Evolutionary conservation across 2,113 vertebrate species (phyloP).

Genomic region (Myxocyprinus asiaticus): DNA sequence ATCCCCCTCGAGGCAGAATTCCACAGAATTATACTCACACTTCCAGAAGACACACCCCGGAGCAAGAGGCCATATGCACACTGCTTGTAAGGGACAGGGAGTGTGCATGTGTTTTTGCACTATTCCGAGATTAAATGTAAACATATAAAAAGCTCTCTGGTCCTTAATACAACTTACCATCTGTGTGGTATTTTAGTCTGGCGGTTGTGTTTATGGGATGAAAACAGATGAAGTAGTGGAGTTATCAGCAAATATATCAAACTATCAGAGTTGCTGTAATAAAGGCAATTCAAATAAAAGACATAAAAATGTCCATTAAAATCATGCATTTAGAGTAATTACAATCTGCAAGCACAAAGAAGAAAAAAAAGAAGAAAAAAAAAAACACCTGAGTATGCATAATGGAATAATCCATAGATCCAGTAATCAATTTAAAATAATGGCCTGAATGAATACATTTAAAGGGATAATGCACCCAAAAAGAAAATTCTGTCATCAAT

Average conservation of each 20-base stretch:
- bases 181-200: slow-evolving; percentile 9
- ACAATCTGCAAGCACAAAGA: too few species aligned
- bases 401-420: too few species aligned
- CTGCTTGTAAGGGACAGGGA: slow-evolving; percentile 8
- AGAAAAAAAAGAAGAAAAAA: too few species aligned
- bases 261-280: too few species aligned
- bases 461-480: too few species aligned
- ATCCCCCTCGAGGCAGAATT: slow-evolving; percentile 42
- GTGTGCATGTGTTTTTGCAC: slow-evolving; percentile 1
- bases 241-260: background rate
- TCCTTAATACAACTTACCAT: background rate
- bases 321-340: too few species aligned
- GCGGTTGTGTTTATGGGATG: slow-evolving; percentile 17
- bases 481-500: too few species aligned
- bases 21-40: slow-evolving; percentile 18
- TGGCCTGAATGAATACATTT: too few species aligned
- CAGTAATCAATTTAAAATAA: too few species aligned
- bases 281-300: too few species aligned
- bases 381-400: too few species aligned
- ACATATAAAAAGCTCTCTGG: slow-evolving; percentile 8
- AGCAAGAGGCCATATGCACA: slow-evolving; percentile 16
- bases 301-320: too few species aligned
- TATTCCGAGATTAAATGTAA: slow-evolving; percentile 10
- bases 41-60: slow-evolving; percentile 7
- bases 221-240: slow-evolving; percentile 7